These are phyloP conservation scores for Branchinecta lynchi DNA, from an alignment of 1,140 invertebrate species.

Conservation along the genomic window DNA sequence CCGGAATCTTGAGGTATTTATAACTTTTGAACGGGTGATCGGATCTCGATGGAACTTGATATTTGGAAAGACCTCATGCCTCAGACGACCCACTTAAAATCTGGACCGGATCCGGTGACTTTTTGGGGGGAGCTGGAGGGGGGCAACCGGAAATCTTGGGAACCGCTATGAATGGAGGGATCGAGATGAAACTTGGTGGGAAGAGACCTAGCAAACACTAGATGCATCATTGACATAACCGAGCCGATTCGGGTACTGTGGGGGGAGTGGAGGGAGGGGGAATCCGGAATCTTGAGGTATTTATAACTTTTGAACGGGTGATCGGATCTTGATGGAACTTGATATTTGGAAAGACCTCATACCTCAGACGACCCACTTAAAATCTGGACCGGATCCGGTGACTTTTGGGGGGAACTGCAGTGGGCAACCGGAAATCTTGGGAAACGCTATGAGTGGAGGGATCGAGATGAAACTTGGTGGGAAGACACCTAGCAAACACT, in stretches of 20 bases:
- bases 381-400: background rate
- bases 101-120: background rate
- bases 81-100: too few species aligned
- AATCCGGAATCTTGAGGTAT: too few species aligned
- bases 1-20: too few species aligned
- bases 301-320: too few species aligned
- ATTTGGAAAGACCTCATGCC: too few species aligned
- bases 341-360: slow-evolving; percentile 4
- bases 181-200: slow-evolving; percentile 8
- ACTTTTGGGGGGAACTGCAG: background rate
- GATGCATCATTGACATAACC: slow-evolving; percentile 3
- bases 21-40: too few species aligned
- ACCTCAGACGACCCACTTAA: background rate
- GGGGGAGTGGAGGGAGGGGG: too few species aligned
- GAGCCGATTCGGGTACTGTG: too few species aligned
- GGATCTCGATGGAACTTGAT: too few species aligned
- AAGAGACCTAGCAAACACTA: background rate
- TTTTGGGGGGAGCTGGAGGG: background rate
- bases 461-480: slow-evolving; percentile 9
- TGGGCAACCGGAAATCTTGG: background rate
- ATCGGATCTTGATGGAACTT: too few species aligned
- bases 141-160: slow-evolving; percentile 4
- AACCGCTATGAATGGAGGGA: background rate
- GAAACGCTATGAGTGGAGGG: background rate
- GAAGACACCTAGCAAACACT: background rate